Evolutionary conservation across 2,113 vertebrate genomes (phyloP), one percentile per base, ranked within the genome.

Genomic region (Labrus mixtus): DNA sequence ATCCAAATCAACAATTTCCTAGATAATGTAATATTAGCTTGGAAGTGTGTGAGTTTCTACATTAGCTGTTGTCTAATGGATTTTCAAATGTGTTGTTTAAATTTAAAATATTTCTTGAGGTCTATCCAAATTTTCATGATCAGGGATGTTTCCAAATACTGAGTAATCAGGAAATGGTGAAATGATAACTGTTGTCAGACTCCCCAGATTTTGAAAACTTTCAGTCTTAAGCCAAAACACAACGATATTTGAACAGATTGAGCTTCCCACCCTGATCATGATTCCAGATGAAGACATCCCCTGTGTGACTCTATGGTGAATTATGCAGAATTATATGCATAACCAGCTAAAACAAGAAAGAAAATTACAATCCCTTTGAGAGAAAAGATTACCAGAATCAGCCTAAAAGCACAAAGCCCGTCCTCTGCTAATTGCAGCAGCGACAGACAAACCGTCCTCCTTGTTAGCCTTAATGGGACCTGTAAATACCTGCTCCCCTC

Each of bases 401-500:
- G 61, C 33, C 68, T 61, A 73, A 76, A 79, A 82, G 73, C 76
- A 73, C 41, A 70, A 84, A 77, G 81, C 76, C 63, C 4, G 25
- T 60, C 77, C 69, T 64, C 13, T 8, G 73, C 78, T 83, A 84
- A 91, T 83, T 87, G 78, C 65, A 61, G 71, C 82, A 56, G 70
- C 60, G 53, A 76, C 77, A 76, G 50, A 25, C 75, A 76, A 71
- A 81, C 45, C 81, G 56, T 81, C 73, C 68, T 68, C 70, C 50
- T 79, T 19, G 63, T 90, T 84, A 86, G 80, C 50, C 43, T 68
- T 83, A 87, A 87, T 87, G 75, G 58, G 50, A 84, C 83, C 79
- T 71, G 82, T 87, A 85, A 90, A 87, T 74, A 85, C 58, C 51
- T 46, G 8, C 67, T 71, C 61, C 68, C 76, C 56, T 64, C 59